phyloP scores from a whole-genome alignment of 2,797 vertebrate species.

The Tapirus indicus region DNA sequence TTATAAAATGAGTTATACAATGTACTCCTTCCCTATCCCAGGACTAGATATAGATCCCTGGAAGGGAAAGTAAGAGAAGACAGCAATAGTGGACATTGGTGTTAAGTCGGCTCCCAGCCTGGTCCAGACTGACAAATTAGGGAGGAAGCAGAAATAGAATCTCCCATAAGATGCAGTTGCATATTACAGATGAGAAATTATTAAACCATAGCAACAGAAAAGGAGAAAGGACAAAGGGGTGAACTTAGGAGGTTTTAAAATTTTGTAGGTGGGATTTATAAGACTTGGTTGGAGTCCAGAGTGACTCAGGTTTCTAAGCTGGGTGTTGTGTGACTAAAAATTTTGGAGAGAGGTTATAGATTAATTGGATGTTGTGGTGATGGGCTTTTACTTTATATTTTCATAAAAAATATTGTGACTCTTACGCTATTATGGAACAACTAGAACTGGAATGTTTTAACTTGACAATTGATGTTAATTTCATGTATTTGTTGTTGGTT shows the following conservation, averaged over 20 bases:
- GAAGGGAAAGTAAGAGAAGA: not conserved
- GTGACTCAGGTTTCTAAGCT: slow-evolving; percentile 17
- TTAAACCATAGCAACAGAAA: slow-evolving; percentile 12
- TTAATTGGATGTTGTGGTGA: slow-evolving; percentile 10
- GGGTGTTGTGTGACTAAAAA: not conserved
- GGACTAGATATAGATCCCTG: not conserved
- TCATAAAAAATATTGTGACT: slow-evolving; percentile 6
- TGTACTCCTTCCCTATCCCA: not conserved
- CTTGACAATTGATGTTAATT: slow-evolving; percentile 17
- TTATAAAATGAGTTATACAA: slow-evolving; percentile 31
- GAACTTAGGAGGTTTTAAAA: not conserved
- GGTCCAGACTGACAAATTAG: not conserved
- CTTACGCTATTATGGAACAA: not conserved
- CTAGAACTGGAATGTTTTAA: slow-evolving; percentile 21
- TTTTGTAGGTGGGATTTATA: slow-evolving; percentile 4
- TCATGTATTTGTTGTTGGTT: not conserved
- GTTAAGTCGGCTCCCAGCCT: not conserved
- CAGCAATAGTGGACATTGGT: not conserved
- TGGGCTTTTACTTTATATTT: not conserved
- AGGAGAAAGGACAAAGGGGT: not conserved
- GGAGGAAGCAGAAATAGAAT: not conserved
- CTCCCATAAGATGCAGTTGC: not conserved
- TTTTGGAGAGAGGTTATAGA: not conserved
- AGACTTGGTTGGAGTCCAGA: not conserved
- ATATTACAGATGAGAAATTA: not conserved